Conservation (phyloP, 1,140 invertebrate species). For the Pteromalus puparum region DNA sequence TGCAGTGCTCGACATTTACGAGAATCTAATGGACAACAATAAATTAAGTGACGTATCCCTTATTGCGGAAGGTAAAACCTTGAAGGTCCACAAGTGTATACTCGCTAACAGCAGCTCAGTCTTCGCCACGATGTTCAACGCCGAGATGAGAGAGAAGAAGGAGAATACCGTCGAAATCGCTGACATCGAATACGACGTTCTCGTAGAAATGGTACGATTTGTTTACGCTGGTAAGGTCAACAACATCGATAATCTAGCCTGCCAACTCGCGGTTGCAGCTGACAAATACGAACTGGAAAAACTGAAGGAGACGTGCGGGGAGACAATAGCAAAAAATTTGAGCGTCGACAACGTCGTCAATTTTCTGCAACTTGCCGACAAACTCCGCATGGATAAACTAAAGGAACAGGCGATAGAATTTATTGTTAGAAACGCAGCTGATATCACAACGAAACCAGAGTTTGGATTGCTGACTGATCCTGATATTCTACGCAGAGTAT, state of each 20-base stretch:
- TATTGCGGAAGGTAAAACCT: not conserved
- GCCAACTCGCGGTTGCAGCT: not conserved
- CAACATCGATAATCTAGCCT: not conserved
- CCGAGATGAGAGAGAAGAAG: not conserved
- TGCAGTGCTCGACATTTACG: not conserved
- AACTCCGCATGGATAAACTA: not conserved
- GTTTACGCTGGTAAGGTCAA: not conserved
- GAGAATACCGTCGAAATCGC: not conserved
- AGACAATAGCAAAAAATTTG: not conserved
- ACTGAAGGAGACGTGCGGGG: not conserved
- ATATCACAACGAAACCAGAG: not conserved
- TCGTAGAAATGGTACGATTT: not conserved
- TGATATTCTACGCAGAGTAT: not conserved
- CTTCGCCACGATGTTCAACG: not conserved
- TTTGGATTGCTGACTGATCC: not conserved
- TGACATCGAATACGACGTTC: not conserved
- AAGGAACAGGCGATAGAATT: not conserved
- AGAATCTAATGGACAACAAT: not conserved
- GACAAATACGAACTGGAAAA: not conserved
- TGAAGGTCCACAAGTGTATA: not conserved
- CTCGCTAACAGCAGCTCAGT: not conserved
- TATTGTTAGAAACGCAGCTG: not conserved
- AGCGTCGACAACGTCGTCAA: not conserved
- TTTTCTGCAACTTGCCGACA: not conserved
- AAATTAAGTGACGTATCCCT: not conserved